Base-by-base conservation (phyloP, 2,888 invertebrate genomes). In the Acleris emargana region DNA sequence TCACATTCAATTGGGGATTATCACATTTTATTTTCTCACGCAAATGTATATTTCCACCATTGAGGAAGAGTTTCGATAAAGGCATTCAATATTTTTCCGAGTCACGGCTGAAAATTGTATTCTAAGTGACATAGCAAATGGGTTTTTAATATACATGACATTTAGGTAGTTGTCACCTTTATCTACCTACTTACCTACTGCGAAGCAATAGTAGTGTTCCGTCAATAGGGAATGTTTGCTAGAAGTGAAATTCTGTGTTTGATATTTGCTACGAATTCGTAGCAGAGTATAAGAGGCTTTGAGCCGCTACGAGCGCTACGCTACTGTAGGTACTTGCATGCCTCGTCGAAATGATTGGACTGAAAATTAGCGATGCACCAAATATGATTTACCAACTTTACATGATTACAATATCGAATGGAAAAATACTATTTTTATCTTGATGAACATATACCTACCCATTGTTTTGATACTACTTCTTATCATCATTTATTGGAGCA, bases 101-200 rank as follows among this genome's bases (percentile, higher is more conserved):
- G 38, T 62, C 61, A 62, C 50, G 47, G 55, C n/a, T 43, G 43
- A 17, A 43, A 55, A 55, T 49, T 62, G 49, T 25, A 53, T 45
- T 45, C 18, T 32, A 32, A 38, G 32, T 47, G 25, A 42, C 25
- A 47, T 22, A 32, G 50, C 32, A 50, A 62, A 62, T 55, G 62
- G 54, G 62, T 50, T 62, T 62, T 62, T 62, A 62, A 62, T 55
- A 55, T 49, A 55, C 49, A 32, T 17, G 32, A 49, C 60, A 47
- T 61, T 38, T 47, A 60, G 52, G 54, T 54, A 20, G 38, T 54
- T 54, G 16, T 54, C 16, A 54, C 54, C 42, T 54, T 42, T 54
- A 18, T 9, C 16, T 53, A 32, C 25, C 32, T 32, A 9, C 32
- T 32, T 38, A 13, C 13, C 13, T 38, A 45, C 17, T 17, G n/a